Evolutionary conservation across 2,888 invertebrate genomes (phyloP).

Genomic region (Andrena praecox): DNA sequence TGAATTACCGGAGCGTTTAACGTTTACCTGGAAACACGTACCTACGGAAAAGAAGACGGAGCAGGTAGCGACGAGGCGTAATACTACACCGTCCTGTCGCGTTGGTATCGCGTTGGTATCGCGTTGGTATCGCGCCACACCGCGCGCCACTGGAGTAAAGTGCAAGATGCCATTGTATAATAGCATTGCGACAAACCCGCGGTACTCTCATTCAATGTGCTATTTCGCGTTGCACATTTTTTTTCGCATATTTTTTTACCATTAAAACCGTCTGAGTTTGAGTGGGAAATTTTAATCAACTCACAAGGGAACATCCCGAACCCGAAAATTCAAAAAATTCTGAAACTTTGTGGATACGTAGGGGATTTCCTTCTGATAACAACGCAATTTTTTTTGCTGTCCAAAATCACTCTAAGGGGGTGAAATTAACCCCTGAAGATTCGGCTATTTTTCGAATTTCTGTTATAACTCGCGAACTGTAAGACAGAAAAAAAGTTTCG

Average conservation of each 20-base stretch:
- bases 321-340: no score
- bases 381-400: no score
- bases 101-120: background rate
- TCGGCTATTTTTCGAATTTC: no score
- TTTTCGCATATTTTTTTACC: background rate
- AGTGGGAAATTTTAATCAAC: no score
- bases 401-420: no score
- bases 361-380: no score
- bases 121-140: background rate
- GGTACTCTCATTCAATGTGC: background rate
- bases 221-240: background rate
- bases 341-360: no score
- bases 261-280: no score
- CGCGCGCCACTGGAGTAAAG: background rate
- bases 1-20: background rate
- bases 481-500: no score
- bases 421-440: no score
- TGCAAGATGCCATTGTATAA: background rate
- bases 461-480: no score
- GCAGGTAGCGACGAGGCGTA: constrained; percentile 17
- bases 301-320: no score
- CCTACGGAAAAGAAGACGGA: background rate
- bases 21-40: background rate
- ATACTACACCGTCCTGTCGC: constrained; percentile 13
- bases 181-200: background rate